Base-by-base conservation (phyloP, 2,888 invertebrate genomes). In the Stenoptilia bipunctidactyla region DNA sequence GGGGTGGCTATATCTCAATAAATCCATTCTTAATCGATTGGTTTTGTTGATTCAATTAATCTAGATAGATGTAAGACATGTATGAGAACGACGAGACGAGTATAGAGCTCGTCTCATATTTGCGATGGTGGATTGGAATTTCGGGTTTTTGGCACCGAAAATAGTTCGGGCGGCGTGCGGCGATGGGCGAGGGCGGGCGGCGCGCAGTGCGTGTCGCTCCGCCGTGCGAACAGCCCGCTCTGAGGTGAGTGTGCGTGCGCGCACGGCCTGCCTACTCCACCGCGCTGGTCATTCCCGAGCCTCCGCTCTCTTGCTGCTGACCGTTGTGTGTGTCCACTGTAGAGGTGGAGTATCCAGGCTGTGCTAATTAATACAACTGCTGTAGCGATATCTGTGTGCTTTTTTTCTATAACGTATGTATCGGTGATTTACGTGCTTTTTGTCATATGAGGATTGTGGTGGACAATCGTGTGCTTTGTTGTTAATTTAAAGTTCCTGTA, bases 61-160 rank as follows among this genome's bases (percentile, higher is more conserved):
- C 20, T 20, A 20, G 30, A 12, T 30, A 4, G 4, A 30, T 5
- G 30, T 8, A 30, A 2, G 40, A 46, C 46, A 58, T 59, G 74
- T 64, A 69, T 48, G 75, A 74, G 68, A 59, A 77, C 61, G 71
- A 72, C 58, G 57, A 61, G 47, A 51, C 58, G 54, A 48, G 20
- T 8, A 52, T 50, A 61, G 54, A 53, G 49, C 46, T 46, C 50
- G 56, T 55, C 57, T 58, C 59, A 58, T 65, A 65, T 63, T 64
- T 58, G 61, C 59, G 62, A 64, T 62, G 66, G 60, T 58, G 62
- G 69, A 68, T 72, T 53, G 70, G 70, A 76, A 77, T 79, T 72
- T 70, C 71, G 76, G 70, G 75, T 79, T 82, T 79, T 82, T 82
- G 80, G 76, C 80, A 76, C 82, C 82, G 69, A 82, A 83, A 83